phyloP scores from a whole-genome alignment of 1,140 invertebrate species.

The Steinernema feltiae region DNA sequence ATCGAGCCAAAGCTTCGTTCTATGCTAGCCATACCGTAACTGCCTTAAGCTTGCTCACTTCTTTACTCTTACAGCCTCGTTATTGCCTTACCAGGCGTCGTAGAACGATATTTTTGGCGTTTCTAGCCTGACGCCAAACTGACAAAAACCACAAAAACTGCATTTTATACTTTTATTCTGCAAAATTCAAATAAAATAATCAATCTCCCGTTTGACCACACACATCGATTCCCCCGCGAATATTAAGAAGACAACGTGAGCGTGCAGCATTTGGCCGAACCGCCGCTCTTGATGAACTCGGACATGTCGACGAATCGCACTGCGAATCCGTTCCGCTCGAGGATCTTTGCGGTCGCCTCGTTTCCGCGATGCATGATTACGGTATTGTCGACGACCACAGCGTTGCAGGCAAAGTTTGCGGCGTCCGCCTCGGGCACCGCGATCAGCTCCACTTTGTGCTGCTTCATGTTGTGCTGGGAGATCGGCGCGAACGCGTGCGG shows the following conservation, averaged over 20 bases:
- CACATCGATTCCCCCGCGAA: neutral
- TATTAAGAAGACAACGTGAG: constrained; percentile 38
- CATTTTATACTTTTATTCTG: no score
- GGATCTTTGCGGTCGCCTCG: constrained; percentile 49
- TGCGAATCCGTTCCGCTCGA: constrained; percentile 47
- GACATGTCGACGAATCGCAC: constrained; percentile 54
- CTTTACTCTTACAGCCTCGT: no score
- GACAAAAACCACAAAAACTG: no score
- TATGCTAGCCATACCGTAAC: no score
- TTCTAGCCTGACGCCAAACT: no score
- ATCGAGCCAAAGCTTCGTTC: no score
- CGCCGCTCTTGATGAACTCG: constrained; percentile 56
- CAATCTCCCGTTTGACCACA: neutral
- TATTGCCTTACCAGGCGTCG: no score
- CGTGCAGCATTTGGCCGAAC: constrained; percentile 55
- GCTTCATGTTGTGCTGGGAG: constrained; percentile 53
- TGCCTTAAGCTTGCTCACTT: no score
- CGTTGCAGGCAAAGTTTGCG: constrained; percentile 52
- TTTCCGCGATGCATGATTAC: constrained; percentile 50
- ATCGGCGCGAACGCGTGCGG: constrained; percentile 54
- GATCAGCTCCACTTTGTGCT: constrained; percentile 47
- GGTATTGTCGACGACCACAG: constrained; percentile 54
- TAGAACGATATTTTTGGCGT: no score
- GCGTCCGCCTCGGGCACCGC: constrained; percentile 49
- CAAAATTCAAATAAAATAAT: constrained; percentile 1